Evolutionary conservation across 92 coral and sea anemone species (phyloP).

Genomic region (Paramuricea clavata): DNA sequence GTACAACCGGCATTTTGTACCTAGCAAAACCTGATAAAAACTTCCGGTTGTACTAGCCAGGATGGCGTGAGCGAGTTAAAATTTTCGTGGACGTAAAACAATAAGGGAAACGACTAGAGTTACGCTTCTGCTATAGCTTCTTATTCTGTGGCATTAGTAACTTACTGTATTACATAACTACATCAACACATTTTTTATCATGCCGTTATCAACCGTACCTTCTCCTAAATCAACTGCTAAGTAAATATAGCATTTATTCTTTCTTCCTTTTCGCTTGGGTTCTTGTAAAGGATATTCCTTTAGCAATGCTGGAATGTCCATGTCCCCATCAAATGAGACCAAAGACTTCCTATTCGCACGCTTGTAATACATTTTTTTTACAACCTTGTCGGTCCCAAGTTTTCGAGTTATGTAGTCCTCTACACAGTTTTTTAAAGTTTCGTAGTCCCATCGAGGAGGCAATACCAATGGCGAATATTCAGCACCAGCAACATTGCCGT

Average conservation of each 20-base stretch:
- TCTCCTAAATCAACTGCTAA: constrained; percentile 53
- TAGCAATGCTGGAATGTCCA: constrained; percentile 52
- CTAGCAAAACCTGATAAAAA: too few species aligned
- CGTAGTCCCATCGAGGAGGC: constrained; percentile 52
- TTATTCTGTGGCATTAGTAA: too few species aligned
- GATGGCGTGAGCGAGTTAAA: too few species aligned
- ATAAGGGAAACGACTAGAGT: too few species aligned
- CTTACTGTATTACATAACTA: neutral
- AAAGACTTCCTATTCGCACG: constrained; percentile 26
- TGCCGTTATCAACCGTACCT: too few species aligned
- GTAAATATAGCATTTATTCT: constrained; percentile 43
- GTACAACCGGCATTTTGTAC: too few species aligned
- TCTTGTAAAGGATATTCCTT: constrained; percentile 57
- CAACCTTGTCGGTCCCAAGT: constrained; percentile 30
- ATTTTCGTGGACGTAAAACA: too few species aligned
- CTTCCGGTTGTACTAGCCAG: too few species aligned
- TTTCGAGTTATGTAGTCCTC: constrained; percentile 51
- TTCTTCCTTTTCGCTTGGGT: constrained; percentile 38
- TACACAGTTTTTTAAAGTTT: constrained; percentile 44
- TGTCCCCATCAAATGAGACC: constrained; percentile 36
- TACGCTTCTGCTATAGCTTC: too few species aligned
- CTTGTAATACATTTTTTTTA: constrained; percentile 43
- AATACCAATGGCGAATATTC: constrained; percentile 48
- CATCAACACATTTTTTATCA: too few species aligned
- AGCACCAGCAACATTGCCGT: constrained; percentile 59